A percentile compares a stretch with the other conserved stretches of the same genome.
Conservation (phyloP, 92 coral and sea anemone species). For the Anthopleura xanthogrammica region DNA sequence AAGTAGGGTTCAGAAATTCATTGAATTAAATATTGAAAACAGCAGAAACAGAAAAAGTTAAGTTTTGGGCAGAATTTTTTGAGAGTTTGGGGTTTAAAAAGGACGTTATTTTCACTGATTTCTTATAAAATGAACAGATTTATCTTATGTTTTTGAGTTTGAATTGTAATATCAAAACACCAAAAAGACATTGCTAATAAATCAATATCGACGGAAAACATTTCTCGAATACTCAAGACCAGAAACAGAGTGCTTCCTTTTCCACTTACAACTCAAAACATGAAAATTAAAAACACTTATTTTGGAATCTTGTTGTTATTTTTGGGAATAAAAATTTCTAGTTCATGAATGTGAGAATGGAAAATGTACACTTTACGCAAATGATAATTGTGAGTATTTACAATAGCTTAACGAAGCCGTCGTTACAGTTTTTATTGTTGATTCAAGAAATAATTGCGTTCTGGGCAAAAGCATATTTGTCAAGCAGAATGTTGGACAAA, state of each 20-base stretch:
- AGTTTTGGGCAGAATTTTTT: background rate
- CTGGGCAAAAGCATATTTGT: background rate
- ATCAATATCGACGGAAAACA: background rate
- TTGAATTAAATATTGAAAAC: background rate
- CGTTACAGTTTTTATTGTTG: background rate
- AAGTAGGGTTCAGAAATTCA: no score
- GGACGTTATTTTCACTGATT: background rate
- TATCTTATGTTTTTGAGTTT: background rate
- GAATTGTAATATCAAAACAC: no score
- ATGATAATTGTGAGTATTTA: background rate
- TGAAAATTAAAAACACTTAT: background rate
- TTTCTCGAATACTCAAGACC: no score
- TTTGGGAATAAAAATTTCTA: background rate
- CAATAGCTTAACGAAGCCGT: background rate
- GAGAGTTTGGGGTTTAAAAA: background rate
- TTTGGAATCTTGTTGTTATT: background rate
- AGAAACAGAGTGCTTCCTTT: background rate
- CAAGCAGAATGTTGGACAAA: background rate
- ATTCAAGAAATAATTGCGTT: background rate
- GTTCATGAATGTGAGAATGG: background rate
- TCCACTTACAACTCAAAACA: background rate
- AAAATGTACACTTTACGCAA: no score
- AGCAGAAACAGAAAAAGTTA: background rate
- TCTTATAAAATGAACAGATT: background rate
- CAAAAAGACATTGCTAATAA: background rate